Conservation (phyloP, 2,797 vertebrate genomes). For the Enteromius afrohamiltoni region DNA sequence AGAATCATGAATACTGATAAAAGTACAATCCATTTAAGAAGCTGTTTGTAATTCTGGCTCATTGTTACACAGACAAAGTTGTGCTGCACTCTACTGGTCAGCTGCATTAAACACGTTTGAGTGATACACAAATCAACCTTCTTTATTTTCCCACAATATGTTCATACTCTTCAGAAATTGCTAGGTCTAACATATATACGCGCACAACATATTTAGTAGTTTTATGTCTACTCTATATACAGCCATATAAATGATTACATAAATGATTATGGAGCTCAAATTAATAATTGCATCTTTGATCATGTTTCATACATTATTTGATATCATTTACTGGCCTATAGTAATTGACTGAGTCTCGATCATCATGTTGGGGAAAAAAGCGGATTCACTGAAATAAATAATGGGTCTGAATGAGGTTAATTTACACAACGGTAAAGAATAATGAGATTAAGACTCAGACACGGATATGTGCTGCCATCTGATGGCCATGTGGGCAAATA, state of each 20-base stretch:
- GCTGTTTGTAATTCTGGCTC: neutral
- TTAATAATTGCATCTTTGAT: neutral
- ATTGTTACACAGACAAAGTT: neutral
- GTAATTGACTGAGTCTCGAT: slow-evolving; percentile 9
- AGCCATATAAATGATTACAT: neutral
- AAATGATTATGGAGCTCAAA: neutral
- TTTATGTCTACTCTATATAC: neutral
- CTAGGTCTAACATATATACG: neutral
- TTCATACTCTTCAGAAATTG: neutral
- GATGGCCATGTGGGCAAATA: slow-evolving; percentile 16
- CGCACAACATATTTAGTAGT: neutral
- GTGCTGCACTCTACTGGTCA: slow-evolving; percentile 52
- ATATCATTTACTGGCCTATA: neutral
- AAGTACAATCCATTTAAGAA: neutral
- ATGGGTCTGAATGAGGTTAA: neutral
- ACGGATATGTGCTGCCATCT: slow-evolving; percentile 23
- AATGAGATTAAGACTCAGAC: neutral
- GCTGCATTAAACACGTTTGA: neutral
- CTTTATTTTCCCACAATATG: neutral
- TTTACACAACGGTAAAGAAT: neutral
- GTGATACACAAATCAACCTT: neutral
- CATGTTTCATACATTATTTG: neutral
- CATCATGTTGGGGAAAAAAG: neutral
- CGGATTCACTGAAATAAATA: neutral
- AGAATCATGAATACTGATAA: neutral